Evolutionary conservation across 2,888 invertebrate genomes (phyloP), one percentile per base, ranked within the genome.

Genomic region (Pristionchus entomophagus): DNA sequence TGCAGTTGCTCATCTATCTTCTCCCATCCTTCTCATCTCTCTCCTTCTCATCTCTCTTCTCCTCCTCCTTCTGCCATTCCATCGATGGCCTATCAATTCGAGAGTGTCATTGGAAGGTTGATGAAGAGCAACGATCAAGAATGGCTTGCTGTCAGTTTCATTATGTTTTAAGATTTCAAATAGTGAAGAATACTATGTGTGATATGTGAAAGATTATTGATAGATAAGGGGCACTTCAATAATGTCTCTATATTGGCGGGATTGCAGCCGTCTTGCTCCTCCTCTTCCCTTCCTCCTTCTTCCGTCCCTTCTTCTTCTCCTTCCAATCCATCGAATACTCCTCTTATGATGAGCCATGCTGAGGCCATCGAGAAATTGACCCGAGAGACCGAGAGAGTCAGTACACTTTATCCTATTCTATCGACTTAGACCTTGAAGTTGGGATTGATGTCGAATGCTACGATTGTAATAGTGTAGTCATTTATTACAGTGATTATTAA

Each of bases 321-420:
- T 6, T 49, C 78, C 19, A 19, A 35, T 78, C 45, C 78, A 29
- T 45, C 78, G 29, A 49, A n/a, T 49, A 51, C 45, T 49, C 29
- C 78, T 3, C 14, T 51, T 14, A 41, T 78, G 26, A 78, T 78
- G 45, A 49, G 78, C 14, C 78, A 78, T 32, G 49, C 78, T 45
- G 78, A 78, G 26, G 78, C 78, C 26, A 78, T 78, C 14, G 78
- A 78, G 51, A 45, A 49, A 78, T 26, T 78, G 49, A 29, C 78
- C 22, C n/a, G 78, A 49, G 78, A 45, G 51, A 51, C 78, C 17
- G 49, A 78, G 12, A 78, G 49, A 49, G 78, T 78, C 22, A n/a
- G 78, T 56, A 26, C 29, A 10, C 29, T 62, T 62, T 3, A 29
- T 14, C 32, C n/a, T 10, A n/a, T 62, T 59, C 10, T 3, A 59